These are phyloP conservation scores for Silurus meridionalis DNA, from an alignment of 2,113 vertebrate species.

Conservation along the genomic window DNA sequence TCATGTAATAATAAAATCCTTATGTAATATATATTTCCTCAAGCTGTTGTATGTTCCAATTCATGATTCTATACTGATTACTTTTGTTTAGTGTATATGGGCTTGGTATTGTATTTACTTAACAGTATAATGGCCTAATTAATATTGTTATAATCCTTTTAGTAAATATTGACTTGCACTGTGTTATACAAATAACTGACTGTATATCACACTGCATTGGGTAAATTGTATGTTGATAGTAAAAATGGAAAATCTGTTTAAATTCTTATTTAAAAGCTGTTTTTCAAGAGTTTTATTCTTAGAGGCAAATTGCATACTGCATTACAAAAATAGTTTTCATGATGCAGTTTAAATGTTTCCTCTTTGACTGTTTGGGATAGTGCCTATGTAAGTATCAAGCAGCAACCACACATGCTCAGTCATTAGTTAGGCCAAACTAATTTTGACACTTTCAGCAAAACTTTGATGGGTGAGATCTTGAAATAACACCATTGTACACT, in stretches of 20 bases:
- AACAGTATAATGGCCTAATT: neutral
- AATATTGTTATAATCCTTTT: neutral
- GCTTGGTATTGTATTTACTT: neutral
- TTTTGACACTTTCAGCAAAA: constrained; percentile 34
- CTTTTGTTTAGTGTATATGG: neutral
- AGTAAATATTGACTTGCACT: neutral
- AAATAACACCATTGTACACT: neutral
- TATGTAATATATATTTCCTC: neutral
- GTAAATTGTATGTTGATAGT: neutral
- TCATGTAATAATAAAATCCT: too few species aligned
- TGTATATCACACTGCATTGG: neutral
- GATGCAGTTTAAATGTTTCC: constrained; percentile 17
- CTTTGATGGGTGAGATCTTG: neutral
- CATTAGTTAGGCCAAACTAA: constrained; percentile 34
- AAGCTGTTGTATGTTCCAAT: neutral
- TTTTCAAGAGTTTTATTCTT: neutral
- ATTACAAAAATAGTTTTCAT: neutral
- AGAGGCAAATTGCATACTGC: neutral
- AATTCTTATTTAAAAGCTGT: neutral
- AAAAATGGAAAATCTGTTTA: neutral
- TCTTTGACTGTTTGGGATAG: constrained; percentile 32
- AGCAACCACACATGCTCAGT: constrained; percentile 32
- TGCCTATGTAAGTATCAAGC: constrained; percentile 35
- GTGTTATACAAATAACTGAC: neutral
- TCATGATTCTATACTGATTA: neutral